Conservation (phyloP, 2,113 vertebrate genomes). For the Pyrgilauda ruficollis region DNA sequence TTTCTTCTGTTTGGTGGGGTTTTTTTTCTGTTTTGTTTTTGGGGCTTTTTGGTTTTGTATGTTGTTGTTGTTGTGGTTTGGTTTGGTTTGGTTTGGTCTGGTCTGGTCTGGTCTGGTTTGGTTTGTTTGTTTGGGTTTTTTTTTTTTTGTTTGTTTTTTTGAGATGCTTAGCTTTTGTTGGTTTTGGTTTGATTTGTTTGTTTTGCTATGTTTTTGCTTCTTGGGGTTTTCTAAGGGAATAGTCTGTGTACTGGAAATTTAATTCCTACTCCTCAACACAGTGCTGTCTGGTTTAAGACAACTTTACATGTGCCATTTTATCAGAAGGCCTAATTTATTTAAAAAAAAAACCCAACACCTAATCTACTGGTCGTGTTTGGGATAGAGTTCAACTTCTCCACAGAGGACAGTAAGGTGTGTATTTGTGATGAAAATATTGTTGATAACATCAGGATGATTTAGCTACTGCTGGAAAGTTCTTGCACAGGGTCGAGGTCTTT, state of each 20-base stretch:
- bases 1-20: too few species aligned
- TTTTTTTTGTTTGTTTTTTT: neutral
- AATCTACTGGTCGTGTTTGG: neutral
- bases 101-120: neutral
- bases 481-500: neutral
- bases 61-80: too few species aligned
- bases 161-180: neutral
- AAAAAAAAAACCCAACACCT: rapidly evolving
- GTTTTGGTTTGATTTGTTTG: rapidly evolving
- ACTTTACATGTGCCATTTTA: neutral
- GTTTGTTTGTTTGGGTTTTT: neutral
- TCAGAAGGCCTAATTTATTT: neutral
- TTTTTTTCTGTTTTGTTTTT: too few species aligned
- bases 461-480: neutral
- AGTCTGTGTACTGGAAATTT: neutral
- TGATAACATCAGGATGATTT: neutral
- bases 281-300: neutral
- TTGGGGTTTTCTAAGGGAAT: neutral
- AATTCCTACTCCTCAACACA: neutral
- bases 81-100: neutral
- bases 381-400: neutral
- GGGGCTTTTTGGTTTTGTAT: neutral
- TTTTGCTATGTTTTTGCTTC: neutral
- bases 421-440: neutral
- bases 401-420: rapidly evolving